Evolutionary conservation across 2,113 vertebrate genomes (phyloP).

Genomic region (Anhinga rufa): DNA sequence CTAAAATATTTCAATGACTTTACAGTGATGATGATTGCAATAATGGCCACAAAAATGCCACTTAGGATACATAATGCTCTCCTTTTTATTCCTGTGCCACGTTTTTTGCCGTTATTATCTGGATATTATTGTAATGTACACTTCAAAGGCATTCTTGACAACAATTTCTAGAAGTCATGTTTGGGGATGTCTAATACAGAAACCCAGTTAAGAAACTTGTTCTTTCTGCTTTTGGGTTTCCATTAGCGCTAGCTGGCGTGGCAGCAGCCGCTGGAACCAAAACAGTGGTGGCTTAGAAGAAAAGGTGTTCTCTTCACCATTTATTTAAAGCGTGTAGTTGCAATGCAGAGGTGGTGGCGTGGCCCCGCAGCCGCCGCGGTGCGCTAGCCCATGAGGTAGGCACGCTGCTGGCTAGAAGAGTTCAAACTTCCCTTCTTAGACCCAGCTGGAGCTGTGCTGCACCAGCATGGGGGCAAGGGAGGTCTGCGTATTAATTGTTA

Average conservation of each 20-base stretch:
- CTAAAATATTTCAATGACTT: background rate
- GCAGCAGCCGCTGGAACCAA: background rate
- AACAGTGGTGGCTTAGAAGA: background rate
- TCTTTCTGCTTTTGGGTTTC: background rate
- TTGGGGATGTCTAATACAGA: background rate
- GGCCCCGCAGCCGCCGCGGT: fast-evolving
- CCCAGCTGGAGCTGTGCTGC: background rate
- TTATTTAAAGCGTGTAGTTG: background rate
- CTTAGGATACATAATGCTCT: background rate
- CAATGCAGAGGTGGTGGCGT: background rate
- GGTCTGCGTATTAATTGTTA: fast-evolving
- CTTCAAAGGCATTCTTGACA: background rate
- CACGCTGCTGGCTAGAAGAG: background rate
- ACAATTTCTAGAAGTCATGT: background rate
- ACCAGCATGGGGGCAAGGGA: background rate
- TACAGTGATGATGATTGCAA: background rate
- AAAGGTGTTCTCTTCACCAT: background rate
- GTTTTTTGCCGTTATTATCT: background rate
- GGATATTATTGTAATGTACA: background rate
- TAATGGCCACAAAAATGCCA: background rate
- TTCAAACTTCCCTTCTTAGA: background rate
- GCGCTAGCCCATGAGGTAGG: background rate
- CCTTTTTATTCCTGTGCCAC: background rate
- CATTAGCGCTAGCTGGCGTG: background rate
- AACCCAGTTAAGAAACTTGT: background rate